A percentile compares a stretch with the other conserved stretches of the same genome.
Evolutionary conservation across 64 coral and sea anemone species (phyloP).

Genomic region (Actinia tenebrosa): DNA sequence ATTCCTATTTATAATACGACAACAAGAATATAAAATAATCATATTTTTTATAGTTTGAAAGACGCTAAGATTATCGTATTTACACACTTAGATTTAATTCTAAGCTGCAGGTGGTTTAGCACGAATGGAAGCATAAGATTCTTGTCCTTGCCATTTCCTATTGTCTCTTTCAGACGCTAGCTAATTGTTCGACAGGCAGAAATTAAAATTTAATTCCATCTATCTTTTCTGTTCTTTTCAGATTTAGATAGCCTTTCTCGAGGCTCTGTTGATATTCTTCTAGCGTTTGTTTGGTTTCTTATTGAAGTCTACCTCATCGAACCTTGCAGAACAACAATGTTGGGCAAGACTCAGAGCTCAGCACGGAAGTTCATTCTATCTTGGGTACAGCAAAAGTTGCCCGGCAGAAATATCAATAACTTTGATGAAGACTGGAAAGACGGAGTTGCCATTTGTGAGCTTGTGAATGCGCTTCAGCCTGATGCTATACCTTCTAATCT

Average conservation of each 20-base stretch:
- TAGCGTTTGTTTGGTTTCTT: constrained; percentile 70
- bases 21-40: neutral
- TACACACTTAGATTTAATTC: neutral
- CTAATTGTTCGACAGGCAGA: neutral
- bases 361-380: constrained; percentile 72
- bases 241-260: constrained; percentile 40
- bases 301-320: constrained; percentile 60
- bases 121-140: neutral
- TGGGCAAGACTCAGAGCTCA: constrained; percentile 58
- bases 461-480: constrained; percentile 80
- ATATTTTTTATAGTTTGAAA: neutral
- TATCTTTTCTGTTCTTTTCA: constrained; percentile 35
- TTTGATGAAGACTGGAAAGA: constrained; percentile 91
- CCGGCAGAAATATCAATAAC: constrained; percentile 65
- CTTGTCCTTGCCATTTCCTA: neutral
- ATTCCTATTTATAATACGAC: no score
- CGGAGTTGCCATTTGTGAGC: constrained; percentile 79
- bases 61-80: neutral
- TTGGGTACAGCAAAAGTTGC: constrained; percentile 85
- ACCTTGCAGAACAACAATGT: constrained; percentile 58
- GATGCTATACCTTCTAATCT: constrained; percentile 58
- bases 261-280: constrained; percentile 47
- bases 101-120: neutral
- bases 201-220: neutral
- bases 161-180: neutral